These are phyloP conservation scores for Ptilorrhoa leucosticta DNA, from an alignment of 2,113 vertebrate species.

Conservation along the genomic window DNA sequence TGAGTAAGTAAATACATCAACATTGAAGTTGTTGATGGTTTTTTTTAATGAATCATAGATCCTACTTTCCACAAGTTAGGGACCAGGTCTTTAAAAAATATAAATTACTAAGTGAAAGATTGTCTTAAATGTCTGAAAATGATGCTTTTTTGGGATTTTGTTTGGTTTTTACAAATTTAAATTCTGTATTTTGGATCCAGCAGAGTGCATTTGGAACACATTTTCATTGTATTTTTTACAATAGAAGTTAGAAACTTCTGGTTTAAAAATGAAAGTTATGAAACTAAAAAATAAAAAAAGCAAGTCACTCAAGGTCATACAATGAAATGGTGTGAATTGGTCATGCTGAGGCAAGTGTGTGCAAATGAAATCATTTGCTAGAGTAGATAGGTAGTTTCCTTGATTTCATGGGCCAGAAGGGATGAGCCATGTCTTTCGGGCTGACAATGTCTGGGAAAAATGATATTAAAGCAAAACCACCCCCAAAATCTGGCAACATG, in stretches of 20 bases:
- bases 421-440: neutral
- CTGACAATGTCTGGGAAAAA: neutral
- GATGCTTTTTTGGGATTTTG: neutral
- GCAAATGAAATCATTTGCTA: neutral
- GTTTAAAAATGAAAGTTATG: neutral
- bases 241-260: neutral
- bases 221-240: neutral
- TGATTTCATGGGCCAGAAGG: neutral
- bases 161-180: neutral
- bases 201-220: neutral
- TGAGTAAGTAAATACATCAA: neutral
- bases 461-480: neutral
- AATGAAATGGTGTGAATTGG: neutral
- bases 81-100: neutral
- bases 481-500: neutral
- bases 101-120: neutral
- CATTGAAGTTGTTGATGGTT: neutral
- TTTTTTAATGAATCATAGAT: neutral
- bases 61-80: neutral
- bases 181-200: neutral
- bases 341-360: neutral
- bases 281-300: neutral
- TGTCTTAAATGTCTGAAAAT: neutral
- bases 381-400: neutral
- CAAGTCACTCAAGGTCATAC: neutral